These are phyloP conservation scores for Heterodera filipjevi DNA, from an alignment of 2,888 invertebrate species.

Conservation along the genomic window DNA sequence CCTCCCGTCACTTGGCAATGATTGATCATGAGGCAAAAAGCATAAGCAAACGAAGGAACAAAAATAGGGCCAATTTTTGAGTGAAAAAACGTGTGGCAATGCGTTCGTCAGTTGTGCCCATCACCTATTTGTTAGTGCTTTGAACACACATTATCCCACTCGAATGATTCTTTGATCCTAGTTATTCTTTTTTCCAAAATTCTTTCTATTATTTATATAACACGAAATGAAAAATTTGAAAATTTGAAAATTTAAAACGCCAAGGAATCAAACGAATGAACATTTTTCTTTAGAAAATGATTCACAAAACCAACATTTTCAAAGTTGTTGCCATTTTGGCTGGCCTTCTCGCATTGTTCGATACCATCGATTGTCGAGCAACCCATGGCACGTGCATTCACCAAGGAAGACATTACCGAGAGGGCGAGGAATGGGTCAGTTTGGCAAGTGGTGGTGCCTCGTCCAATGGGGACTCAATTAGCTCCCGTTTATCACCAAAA, in stretches of 20 bases:
- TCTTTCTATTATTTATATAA: no score
- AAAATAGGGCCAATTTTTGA: background rate
- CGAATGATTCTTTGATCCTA: no score
- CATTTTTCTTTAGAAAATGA: background rate
- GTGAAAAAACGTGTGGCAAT: background rate
- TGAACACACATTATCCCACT: no score
- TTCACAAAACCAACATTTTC: background rate
- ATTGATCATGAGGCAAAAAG: background rate
- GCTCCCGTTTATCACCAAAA: no score
- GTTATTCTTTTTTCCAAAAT: background rate
- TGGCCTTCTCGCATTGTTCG: background rate
- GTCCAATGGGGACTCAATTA: no score
- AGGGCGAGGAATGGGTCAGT: slow-evolving; percentile 32
- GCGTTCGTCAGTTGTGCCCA: no score
- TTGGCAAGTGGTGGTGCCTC: no score
- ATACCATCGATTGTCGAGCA: background rate
- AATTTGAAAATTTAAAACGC: background rate
- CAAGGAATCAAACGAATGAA: background rate
- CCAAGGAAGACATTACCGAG: slow-evolving; percentile 23
- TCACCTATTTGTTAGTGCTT: no score
- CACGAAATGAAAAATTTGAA: no score
- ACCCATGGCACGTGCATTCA: slow-evolving; percentile 26
- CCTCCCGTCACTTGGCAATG: background rate
- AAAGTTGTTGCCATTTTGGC: background rate
- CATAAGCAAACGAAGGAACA: background rate